Evolutionary conservation across 2,113 vertebrate species (phyloP).

Genomic region (Trichomycterus rosablanca): DNA sequence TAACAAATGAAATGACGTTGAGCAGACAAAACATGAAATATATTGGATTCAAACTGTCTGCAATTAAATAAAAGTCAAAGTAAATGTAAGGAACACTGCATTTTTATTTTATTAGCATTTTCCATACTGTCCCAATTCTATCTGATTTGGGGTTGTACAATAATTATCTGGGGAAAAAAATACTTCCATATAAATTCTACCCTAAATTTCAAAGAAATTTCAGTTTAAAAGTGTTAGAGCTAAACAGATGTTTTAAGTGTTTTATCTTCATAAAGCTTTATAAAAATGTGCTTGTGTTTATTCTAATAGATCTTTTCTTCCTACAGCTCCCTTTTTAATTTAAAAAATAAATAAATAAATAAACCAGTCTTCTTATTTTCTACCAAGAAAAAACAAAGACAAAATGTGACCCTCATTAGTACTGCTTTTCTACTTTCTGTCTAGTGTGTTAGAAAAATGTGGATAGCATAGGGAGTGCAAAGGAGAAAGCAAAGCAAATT

Average conservation of each 20-base stretch:
- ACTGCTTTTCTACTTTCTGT: constrained; percentile 47
- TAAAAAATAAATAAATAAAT: no score
- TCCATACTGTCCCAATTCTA: no score
- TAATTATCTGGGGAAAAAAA: no score
- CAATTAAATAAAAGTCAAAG: no score
- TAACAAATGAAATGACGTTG: no score
- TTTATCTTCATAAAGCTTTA: constrained; percentile 20
- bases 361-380: neutral
- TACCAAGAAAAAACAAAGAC: constrained; percentile 43
- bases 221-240: constrained; percentile 59
- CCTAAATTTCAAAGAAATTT: no score
- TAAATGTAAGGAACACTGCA: no score
- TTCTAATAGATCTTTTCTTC: neutral
- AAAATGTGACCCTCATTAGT: constrained; percentile 15
- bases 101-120: no score
- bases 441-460: constrained; percentile 46
- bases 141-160: no score
- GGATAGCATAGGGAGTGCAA: constrained; percentile 40
- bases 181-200: constrained; percentile 54
- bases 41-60: no score
- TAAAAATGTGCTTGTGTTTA: neutral
- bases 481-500: constrained; percentile 50
- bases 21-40: no score
- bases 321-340: neutral
- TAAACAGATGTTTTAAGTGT: neutral